Base-by-base conservation (phyloP, 2,888 invertebrate genomes). In the Dendrolimus pini region DNA sequence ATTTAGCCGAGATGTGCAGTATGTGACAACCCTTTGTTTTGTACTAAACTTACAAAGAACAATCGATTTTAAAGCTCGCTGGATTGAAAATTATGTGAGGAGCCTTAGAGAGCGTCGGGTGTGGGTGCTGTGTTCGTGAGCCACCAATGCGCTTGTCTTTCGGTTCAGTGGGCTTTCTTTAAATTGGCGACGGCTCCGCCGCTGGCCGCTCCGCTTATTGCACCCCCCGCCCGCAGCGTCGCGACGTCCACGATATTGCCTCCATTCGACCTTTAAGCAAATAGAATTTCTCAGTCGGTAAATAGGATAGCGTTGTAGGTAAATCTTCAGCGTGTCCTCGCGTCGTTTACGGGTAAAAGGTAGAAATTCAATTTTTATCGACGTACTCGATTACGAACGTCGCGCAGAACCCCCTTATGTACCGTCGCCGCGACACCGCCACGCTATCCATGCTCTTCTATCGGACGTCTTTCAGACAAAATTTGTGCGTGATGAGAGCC, bases 131-230 rank as follows among this genome's bases (percentile, higher is more conserved):
- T 72, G 84, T 77, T 84, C 80, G 84, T 83, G 87, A 86, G 89
- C 90, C 89, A 85, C 89, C 91, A 89, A 88, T 91, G 89, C 90
- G 90, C 91, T 91, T 91, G 89, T 89, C 90, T 91, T 91, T 89
- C 91, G 85, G 90, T 91, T 91, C 91, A 91, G 78, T 91, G 91
- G 88, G 90, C 89, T 91, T 91, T 91, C 91, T 91, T 91, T 91
- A 91, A 91, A 91, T 91, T 91, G 91, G 88, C 89, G 89, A 88
- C 83, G 88, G 88, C 83, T 82, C 78, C 77, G 82, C 70, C 77
- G 82, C 85, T 85, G 82, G 83, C 83, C 89, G 85, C 85, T 80
- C 82, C 83, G 84, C 85, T 89, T 89, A 89, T 90, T 89, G 89
- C 89, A 85, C 83, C 88, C 83, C 82, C 82, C 79, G 79, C 82